Percentiles rank a stretch among this genome's conserved stretches.
These are phyloP conservation scores for Hydrotaea cyrtoneurina DNA, from an alignment of 2,888 invertebrate genomes.

Conservation along the genomic window DNA sequence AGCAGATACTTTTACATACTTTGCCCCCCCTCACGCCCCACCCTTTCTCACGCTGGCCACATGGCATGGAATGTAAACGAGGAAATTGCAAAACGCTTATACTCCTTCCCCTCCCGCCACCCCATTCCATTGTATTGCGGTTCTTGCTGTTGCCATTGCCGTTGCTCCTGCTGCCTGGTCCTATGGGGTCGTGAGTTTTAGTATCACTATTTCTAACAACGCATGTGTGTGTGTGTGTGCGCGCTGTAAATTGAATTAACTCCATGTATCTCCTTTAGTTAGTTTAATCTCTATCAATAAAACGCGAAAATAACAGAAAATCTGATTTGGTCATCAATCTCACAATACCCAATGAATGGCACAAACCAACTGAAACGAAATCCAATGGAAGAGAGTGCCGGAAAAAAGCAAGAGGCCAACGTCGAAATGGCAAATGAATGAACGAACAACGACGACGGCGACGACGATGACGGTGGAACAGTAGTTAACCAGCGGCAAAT, in stretches of 20 bases:
- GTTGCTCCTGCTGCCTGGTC: constrained; percentile 7
- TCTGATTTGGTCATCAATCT: constrained; percentile 65
- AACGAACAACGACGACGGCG: not conserved
- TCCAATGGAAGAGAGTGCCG: not conserved
- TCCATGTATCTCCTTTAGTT: constrained; percentile 59
- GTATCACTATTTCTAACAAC: not conserved
- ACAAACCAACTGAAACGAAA: constrained; percentile 35
- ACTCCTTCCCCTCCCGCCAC: too few species aligned
- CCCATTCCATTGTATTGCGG: constrained; percentile 16
- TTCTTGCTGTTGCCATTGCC: constrained; percentile 23
- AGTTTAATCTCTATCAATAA: constrained; percentile 51
- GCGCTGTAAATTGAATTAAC: constrained; percentile 64
- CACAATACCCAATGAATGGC: constrained; percentile 41
- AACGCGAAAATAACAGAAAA: constrained; percentile 36
- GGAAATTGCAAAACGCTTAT: constrained; percentile 66
- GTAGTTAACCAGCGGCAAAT: constrained; percentile 64
- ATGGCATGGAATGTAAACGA: constrained; percentile 61
- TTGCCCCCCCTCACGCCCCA: constrained; percentile 5
- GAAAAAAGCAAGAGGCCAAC: not conserved
- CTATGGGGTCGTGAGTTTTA: not conserved
- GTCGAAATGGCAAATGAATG: not conserved
- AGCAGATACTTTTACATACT: constrained; percentile 42
- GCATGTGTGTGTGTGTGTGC: not conserved
- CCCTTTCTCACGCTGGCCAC: not conserved
- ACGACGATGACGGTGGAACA: constrained; percentile 19